phyloP scores from a whole-genome alignment of 2,888 invertebrate species.

The Troides oblongomaculatus region DNA sequence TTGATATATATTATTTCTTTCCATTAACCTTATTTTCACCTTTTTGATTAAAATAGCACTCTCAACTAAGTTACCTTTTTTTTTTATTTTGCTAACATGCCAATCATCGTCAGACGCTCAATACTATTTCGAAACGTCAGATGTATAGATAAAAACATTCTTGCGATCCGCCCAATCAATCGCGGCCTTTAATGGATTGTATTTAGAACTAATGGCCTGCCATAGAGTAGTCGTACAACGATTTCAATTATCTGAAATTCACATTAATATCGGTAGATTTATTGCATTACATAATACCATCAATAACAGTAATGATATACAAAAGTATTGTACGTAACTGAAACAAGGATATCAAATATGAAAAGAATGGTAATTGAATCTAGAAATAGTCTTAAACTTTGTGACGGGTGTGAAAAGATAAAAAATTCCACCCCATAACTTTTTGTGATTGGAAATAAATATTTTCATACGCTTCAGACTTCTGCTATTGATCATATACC shows the following conservation, averaged over 20 bases:
- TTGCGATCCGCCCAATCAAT: slow-evolving; percentile 60
- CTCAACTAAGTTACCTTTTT: neutral
- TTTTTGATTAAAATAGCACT: neutral
- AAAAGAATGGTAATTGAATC: too few relatives aligned
- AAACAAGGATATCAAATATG: too few relatives aligned
- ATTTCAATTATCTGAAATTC: neutral
- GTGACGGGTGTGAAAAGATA: too few relatives aligned
- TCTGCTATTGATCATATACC: too few relatives aligned
- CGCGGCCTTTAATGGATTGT: slow-evolving; percentile 61
- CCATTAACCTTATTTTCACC: too few relatives aligned
- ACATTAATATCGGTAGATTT: neutral
- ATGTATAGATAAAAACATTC: slow-evolving; percentile 56
- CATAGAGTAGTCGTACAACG: slow-evolving; percentile 42
- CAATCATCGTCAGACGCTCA: slow-evolving; percentile 56
- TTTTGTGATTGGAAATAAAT: too few relatives aligned
- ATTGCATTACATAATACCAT: neutral
- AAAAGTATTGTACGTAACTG: too few relatives aligned
- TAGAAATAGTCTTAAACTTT: too few relatives aligned
- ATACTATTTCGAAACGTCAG: slow-evolving; percentile 58
- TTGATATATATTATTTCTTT: too few relatives aligned
- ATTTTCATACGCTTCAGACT: too few relatives aligned
- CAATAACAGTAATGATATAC: too few relatives aligned
- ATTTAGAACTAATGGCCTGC: slow-evolving; percentile 60
- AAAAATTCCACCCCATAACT: too few relatives aligned
- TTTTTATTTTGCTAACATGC: slow-evolving; percentile 43